phyloP scores from a whole-genome alignment of 1,140 invertebrate genomes.

The Theocolax elegans region DNA sequence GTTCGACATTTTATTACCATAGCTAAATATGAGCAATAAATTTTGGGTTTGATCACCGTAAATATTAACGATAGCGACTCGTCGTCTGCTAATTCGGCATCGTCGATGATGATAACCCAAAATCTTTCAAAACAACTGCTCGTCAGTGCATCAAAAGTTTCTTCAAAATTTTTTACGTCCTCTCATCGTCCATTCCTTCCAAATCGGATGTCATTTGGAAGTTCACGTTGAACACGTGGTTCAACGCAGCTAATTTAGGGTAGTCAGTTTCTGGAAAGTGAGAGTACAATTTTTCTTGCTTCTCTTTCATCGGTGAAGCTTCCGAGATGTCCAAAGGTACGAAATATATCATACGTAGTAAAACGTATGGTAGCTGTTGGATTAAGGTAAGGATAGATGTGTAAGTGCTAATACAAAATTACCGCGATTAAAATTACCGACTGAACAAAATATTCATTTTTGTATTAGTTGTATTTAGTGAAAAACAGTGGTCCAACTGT shows the following conservation, averaged over 20 bases:
- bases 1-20: constrained; percentile 49
- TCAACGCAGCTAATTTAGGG: constrained; percentile 62
- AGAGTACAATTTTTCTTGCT: constrained; percentile 60
- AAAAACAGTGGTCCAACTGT: no score
- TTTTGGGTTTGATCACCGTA: constrained; percentile 55
- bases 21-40: constrained; percentile 55
- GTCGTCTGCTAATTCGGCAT: constrained; percentile 67
- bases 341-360: constrained; percentile 64
- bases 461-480: no score
- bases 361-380: constrained; percentile 53
- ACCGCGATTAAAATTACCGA: no score
- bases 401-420: no score
- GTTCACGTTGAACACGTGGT: constrained; percentile 69
- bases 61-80: constrained; percentile 68
- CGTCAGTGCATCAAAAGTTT: constrained; percentile 57
- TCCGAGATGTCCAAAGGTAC: constrained; percentile 60
- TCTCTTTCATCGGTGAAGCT: constrained; percentile 55
- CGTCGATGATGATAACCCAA: constrained; percentile 69
- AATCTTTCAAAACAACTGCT: constrained; percentile 58
- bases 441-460: no score
- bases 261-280: constrained; percentile 58
- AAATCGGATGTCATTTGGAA: constrained; percentile 55
- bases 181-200: neutral
- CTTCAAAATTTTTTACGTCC: constrained; percentile 56
- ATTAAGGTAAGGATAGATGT: no score